Evolutionary conservation across 2,113 vertebrate genomes (phyloP), one percentile per base, ranked within the genome.

Genomic region (Cyrtonyx montezumae): DNA sequence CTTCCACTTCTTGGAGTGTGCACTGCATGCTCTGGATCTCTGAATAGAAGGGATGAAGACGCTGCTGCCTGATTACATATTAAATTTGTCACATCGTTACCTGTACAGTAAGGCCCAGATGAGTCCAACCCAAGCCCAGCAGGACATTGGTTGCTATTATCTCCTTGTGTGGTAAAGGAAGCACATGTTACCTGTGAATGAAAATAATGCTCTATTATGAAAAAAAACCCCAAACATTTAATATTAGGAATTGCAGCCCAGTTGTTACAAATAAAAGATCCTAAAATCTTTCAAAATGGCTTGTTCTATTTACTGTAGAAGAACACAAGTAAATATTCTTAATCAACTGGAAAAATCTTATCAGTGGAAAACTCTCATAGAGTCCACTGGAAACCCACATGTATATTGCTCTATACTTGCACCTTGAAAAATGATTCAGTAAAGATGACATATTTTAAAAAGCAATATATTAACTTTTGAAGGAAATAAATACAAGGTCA

Each of bases 111-210:
- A 2, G 98, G 98, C 34, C 99, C 99, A 15, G 97, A 73, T 1
- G 98, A 95, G 77, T 99, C 98, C 94, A 99, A 94, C 32, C 81
- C 89, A 96, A 99, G 99, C 15, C 99, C 99, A 2, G 83, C 84
- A 40, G 99, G 99, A 91, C 99, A 99, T 96, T 99, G 99, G 93
- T 99, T 99, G 96, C 99, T 99, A 10, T 97, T 98, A 34, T 99
- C 99, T 93, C 99, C 99, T 37, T 99, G 94, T 19, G 61, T 13
- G 19, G 68, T 7, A 94, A 85, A 96, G 51, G 90, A 88, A 93
- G 48, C 15, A n/a, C 36, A 21, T 11, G 69, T 83, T 77, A 97
- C 13, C 25, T n/a, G 30, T 15, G 46, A 15, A 82, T 53, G 71
- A 79, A 86, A 28, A 79, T 15, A 67, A 0, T 3, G 26, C 14